A percentile compares a stretch with the other conserved stretches of the same genome.
Evolutionary conservation across 1,140 invertebrate genomes (phyloP).

Genomic region (Lucilia cuprina): DNA sequence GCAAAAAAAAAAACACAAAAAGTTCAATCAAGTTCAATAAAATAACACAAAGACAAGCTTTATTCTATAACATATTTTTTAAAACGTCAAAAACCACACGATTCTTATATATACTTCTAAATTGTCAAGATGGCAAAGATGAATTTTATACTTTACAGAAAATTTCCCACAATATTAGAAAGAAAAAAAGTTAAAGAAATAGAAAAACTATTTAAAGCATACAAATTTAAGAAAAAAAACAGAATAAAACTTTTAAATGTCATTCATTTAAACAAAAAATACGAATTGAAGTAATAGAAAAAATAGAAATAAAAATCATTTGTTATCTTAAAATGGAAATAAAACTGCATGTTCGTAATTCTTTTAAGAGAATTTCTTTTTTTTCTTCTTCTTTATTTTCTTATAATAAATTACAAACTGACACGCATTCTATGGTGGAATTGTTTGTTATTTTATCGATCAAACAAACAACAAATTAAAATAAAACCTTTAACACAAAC

Average conservation of each 20-base stretch:
- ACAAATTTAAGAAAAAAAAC: not conserved
- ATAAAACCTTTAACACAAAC: not conserved
- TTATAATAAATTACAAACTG: not conserved
- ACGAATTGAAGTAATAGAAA: too few species aligned
- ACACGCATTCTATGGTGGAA: not conserved
- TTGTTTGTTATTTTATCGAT: conserved; percentile 13
- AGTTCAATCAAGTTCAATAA: conserved; percentile 24
- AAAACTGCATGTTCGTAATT: not conserved
- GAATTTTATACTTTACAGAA: not conserved
- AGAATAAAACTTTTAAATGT: not conserved
- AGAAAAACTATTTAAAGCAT: not conserved
- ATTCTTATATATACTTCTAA: not conserved
- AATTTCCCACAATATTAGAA: not conserved
- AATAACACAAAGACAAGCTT: not conserved
- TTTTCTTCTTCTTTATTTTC: not conserved
- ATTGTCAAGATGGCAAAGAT: not conserved
- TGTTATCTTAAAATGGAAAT: not conserved
- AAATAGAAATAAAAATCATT: not conserved
- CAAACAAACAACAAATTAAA: conserved; percentile 1
- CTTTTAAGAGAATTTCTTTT: not conserved
- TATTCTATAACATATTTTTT: not conserved
- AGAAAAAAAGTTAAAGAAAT: not conserved
- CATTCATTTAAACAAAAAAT: not conserved
- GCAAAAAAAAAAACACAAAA: not conserved
- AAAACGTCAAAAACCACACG: not conserved